Evolutionary conservation across 2,888 invertebrate species (phyloP).

Genomic region (Ochropacha duplaris): DNA sequence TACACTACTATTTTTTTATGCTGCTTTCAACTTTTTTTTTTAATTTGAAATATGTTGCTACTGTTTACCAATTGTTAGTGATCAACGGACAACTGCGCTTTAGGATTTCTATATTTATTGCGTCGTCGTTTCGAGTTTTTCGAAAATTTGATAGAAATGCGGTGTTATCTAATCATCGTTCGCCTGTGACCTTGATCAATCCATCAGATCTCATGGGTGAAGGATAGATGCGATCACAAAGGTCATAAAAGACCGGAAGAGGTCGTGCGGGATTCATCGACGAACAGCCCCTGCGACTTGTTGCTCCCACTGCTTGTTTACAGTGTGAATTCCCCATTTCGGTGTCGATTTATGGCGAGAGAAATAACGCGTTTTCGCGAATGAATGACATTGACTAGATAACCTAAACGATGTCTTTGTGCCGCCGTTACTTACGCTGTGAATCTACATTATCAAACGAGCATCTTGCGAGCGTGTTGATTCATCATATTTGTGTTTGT

Average conservation of each 20-base stretch:
- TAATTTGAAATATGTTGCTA: background rate
- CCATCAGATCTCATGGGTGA: constrained; percentile 31
- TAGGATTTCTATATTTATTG: background rate
- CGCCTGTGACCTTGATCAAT: constrained; percentile 22
- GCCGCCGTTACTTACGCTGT: constrained; percentile 10
- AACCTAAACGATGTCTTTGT: constrained; percentile 16
- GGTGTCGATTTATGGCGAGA: constrained; percentile 41
- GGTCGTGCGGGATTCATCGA: constrained; percentile 45
- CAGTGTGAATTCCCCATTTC: constrained; percentile 50
- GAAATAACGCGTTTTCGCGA: constrained; percentile 35
- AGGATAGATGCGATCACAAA: constrained; percentile 44
- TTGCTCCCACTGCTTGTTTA: constrained; percentile 65
- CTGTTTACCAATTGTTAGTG: background rate
- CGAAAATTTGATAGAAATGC: background rate
- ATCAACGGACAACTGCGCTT: background rate
- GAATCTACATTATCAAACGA: constrained; percentile 31
- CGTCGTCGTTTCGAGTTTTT: background rate
- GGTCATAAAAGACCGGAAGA: constrained; percentile 53
- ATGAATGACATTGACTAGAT: constrained; percentile 33
- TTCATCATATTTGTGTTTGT: constrained; percentile 19
- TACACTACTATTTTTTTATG: constrained; percentile 32
- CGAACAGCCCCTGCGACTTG: constrained; percentile 58
- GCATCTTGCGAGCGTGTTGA: constrained; percentile 23
- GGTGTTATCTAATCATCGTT: background rate
- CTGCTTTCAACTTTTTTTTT: constrained; percentile 28